These are phyloP conservation scores for Diacarnus erythraeanus DNA, from an alignment of 37 sponge, comb jelly and placozoan species.

Conservation along the genomic window DNA sequence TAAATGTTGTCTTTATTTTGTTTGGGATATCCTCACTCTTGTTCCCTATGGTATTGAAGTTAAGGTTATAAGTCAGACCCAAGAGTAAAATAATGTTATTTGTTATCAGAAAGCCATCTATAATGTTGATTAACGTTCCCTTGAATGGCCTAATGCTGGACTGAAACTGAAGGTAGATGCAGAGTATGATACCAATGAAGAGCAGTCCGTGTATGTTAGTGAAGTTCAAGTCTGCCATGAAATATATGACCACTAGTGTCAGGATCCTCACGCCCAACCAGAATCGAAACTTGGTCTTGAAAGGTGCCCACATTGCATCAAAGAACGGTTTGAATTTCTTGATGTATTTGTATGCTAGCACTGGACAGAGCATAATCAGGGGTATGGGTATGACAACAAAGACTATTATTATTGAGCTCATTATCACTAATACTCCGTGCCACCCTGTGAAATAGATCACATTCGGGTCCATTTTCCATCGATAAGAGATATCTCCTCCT, in stretches of 20 bases:
- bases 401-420: conserved; percentile 2
- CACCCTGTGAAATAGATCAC: not conserved
- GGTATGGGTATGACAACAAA: conserved; percentile 21
- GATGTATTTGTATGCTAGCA: not conserved
- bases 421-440: not conserved
- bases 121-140: not conserved
- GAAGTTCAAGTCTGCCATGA: not conserved
- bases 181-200: not conserved
- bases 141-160: not conserved
- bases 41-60: not conserved
- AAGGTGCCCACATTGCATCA: conserved; percentile 32
- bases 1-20: not conserved
- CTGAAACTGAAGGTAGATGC: not conserved
- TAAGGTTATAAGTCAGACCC: not conserved
- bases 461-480: conserved; percentile 40
- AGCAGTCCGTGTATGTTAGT: not conserved
- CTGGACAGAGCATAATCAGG: not conserved
- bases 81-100: not conserved
- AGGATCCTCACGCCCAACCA: conserved; percentile 24
- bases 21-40: too few relatives aligned
- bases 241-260: not conserved
- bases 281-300: conserved; percentile 8
- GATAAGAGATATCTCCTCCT: not conserved
- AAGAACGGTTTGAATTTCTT: conserved; percentile 28
- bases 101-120: not conserved